Evolutionary conservation across 2,888 invertebrate genomes (phyloP).

Genomic region (Hemicrepidius hirtus): DNA sequence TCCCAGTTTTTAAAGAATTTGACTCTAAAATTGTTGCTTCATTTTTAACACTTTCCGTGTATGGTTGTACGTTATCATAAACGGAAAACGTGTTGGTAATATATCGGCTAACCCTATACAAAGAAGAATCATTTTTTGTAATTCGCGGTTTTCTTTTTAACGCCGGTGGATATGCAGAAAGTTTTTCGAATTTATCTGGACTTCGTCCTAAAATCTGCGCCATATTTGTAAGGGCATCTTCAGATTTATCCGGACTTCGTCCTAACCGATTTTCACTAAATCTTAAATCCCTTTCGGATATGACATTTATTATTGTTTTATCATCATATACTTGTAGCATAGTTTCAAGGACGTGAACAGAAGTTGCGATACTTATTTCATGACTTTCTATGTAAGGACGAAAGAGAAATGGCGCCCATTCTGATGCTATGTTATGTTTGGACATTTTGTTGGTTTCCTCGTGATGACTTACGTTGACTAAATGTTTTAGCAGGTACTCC

Average conservation of each 20-base stretch:
- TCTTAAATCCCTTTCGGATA: slow-evolving; percentile 27
- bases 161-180: slow-evolving; percentile 14
- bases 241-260: slow-evolving; percentile 7
- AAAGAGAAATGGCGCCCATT: slow-evolving; percentile 61
- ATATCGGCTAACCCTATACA: slow-evolving; percentile 41
- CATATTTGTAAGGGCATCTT: background rate
- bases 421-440: slow-evolving; percentile 58
- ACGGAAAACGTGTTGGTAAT: slow-evolving; percentile 38
- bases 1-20: background rate
- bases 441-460: slow-evolving; percentile 61
- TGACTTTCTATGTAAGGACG: slow-evolving; percentile 38
- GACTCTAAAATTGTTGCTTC: slow-evolving; percentile 44
- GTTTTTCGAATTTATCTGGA: slow-evolving; percentile 5
- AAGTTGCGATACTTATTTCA: slow-evolving; percentile 34
- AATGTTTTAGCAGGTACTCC: slow-evolving; percentile 63
- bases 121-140: slow-evolving; percentile 45
- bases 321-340: slow-evolving; percentile 47
- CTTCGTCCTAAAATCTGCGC: slow-evolving; percentile 12
- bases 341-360: slow-evolving; percentile 44
- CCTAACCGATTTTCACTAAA: slow-evolving; percentile 18
- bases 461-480: slow-evolving; percentile 60
- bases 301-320: slow-evolving; percentile 24
- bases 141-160: slow-evolving; percentile 34
- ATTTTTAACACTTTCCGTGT: slow-evolving; percentile 25
- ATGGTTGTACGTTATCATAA: slow-evolving; percentile 43